Conservation (phyloP, 1,140 invertebrate genomes). For the Cheumatopsyche charites region DNA sequence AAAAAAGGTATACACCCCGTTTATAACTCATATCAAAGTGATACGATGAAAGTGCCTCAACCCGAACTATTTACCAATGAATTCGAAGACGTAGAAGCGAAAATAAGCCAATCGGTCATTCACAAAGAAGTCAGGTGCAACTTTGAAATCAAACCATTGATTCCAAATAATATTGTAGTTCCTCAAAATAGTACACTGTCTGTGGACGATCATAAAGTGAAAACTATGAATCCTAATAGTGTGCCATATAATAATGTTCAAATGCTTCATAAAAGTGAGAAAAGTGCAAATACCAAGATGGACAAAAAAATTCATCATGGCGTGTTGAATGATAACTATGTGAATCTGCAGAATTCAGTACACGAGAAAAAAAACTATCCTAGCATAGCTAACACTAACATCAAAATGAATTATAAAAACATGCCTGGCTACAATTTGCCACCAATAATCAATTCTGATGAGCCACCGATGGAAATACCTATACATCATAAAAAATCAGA, state of each 20-base stretch:
- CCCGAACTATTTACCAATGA: conserved; percentile 44
- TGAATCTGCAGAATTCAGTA: no score
- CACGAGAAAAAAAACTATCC: no score
- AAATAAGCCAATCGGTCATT: conserved; percentile 62
- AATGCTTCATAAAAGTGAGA: background rate
- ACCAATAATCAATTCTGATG: background rate
- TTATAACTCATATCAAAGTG: background rate
- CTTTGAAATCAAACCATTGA: conserved; percentile 62
- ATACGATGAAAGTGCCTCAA: conserved; percentile 36
- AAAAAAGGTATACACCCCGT: background rate
- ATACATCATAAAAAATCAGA: background rate
- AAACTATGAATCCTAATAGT: background rate
- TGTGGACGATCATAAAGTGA: conserved; percentile 10
- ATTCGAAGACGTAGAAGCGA: conserved; percentile 59
- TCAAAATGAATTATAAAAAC: no score
- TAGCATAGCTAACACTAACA: no score
- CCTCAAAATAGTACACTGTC: background rate
- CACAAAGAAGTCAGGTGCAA: conserved; percentile 62
- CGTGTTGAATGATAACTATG: background rate
- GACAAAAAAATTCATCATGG: background rate
- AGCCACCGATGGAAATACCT: background rate
- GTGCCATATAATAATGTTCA: background rate
- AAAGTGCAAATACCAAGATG: background rate
- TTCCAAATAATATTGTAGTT: conserved; percentile 50
- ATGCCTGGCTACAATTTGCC: background rate